Evolutionary conservation across 2,888 invertebrate genomes (phyloP).

Genomic region (Drosophila pegasa): DNA sequence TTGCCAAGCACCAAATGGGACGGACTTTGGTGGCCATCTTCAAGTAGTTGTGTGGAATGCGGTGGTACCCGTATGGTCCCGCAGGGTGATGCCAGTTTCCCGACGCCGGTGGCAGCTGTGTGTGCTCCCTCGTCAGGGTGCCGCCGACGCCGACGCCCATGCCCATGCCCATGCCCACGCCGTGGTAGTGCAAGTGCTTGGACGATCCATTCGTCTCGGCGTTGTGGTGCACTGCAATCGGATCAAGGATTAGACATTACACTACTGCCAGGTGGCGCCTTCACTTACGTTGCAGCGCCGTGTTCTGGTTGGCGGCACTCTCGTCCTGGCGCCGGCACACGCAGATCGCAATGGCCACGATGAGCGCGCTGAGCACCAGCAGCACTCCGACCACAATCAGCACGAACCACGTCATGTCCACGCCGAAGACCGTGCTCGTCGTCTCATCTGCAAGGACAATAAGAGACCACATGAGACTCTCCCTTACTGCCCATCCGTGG

Average conservation of each 20-base stretch:
- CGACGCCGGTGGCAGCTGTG: conserved; percentile 88
- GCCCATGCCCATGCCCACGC: conserved; percentile 61
- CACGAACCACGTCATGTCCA: conserved; percentile 92
- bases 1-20: conserved; percentile 97
- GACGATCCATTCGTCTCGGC: conserved; percentile 90
- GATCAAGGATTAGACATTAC: not conserved
- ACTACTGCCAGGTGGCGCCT: not conserved
- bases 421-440: conserved; percentile 88
- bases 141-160: conserved; percentile 80
- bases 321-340: conserved; percentile 88
- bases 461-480: too few species aligned
- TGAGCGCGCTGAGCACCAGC: conserved; percentile 89
- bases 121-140: conserved; percentile 86
- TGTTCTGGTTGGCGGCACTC: conserved; percentile 83
- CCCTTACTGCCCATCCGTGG: too few species aligned
- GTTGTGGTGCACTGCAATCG: conserved; percentile 83
- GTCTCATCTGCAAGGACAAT: conserved; percentile 86
- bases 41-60: conserved; percentile 85
- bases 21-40: conserved; percentile 92
- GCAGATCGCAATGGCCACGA: conserved; percentile 90
- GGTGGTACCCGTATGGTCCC: conserved; percentile 87
- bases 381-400: conserved; percentile 89
- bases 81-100: conserved; percentile 98
- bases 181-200: conserved; percentile 86
- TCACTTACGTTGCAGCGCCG: conserved; percentile 85